Evolutionary conservation across 2,113 vertebrate genomes (phyloP), one percentile per base, ranked within the genome.

Genomic region (Cephalopterus ornatus): DNA sequence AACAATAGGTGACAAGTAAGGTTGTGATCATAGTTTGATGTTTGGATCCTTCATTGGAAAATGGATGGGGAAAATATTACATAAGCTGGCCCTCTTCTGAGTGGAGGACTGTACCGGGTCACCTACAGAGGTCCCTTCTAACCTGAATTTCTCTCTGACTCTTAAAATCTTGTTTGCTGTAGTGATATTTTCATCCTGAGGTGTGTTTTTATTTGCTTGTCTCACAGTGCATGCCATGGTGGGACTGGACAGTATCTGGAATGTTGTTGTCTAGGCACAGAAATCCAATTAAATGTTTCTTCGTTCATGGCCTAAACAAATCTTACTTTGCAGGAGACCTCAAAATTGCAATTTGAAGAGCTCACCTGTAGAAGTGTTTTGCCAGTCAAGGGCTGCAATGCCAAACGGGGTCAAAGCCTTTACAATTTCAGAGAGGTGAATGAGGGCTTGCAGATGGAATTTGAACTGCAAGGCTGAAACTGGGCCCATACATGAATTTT

Each of bases 291-390:
- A 79, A 92, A 17, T 61, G 30, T 78, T 92, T 93, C 76, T 92
- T 79, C 75, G 53, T 94, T 86, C 47, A 19, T 0, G 10, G 44
- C 47, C 56, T 89, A 65, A 96, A 86, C 73, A 86, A 78, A 93
- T 66, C 44, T 78, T 92, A 24, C 76, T 77, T 95, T 79, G 11
- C 76, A 87, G 86, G 41, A 93, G 53, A 87, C 52, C 44, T 93
- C 88, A 88, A 92, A 88, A 81, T 42, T 85, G 28, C 44, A 61
- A 58, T 89, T 79, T 81, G 61, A 81, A 93, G 73, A 92, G 68
- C 56, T 92, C 73, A 72, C 92, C 80, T 91, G 41, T 84, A 41
- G 42, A 95, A 93, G 65, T 63, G 83, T 92, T 96, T 95, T 49
- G 30, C 80, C 56, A 81, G 0, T 95, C 86, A 93, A 91, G 56